Evolutionary conservation across 2,113 vertebrate genomes (phyloP).

Genomic region (Buteo buteo): DNA sequence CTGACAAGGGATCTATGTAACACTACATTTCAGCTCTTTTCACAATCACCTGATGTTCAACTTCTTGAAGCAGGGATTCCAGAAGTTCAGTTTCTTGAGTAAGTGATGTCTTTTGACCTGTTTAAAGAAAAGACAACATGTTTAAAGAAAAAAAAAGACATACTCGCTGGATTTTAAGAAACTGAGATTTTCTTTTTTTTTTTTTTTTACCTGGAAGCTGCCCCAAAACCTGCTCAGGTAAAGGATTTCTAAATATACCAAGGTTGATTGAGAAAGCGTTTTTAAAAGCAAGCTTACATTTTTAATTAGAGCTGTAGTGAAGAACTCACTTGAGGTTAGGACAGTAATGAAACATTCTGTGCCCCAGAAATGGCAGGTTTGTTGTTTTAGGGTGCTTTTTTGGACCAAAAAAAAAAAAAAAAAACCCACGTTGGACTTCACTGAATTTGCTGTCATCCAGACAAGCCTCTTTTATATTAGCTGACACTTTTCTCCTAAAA

Average conservation of each 20-base stretch:
- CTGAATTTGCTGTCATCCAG: not conserved
- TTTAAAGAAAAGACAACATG: slow-evolving; percentile 33
- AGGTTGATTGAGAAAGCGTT: slow-evolving; percentile 17
- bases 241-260: slow-evolving; percentile 30
- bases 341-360: not conserved
- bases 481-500: not conserved
- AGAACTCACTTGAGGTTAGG: not conserved
- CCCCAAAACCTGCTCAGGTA: not conserved
- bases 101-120: slow-evolving; percentile 97
- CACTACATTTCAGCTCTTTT: not conserved
- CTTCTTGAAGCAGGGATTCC: slow-evolving; percentile 96
- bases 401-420: not conserved
- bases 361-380: slow-evolving; percentile 11
- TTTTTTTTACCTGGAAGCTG: not conserved
- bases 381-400: not conserved
- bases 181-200: not conserved
- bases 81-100: slow-evolving; percentile 98
- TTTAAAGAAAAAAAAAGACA: not conserved
- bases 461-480: not conserved
- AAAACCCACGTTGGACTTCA: not conserved
- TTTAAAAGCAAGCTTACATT: not conserved
- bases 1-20: not conserved
- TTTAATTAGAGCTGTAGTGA: slow-evolving; percentile 10
- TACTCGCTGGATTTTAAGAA: not conserved
- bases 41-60: slow-evolving; percentile 91